phyloP scores from a whole-genome alignment of 2,797 vertebrate species.

The Enteromius thamalakanensis region DNA sequence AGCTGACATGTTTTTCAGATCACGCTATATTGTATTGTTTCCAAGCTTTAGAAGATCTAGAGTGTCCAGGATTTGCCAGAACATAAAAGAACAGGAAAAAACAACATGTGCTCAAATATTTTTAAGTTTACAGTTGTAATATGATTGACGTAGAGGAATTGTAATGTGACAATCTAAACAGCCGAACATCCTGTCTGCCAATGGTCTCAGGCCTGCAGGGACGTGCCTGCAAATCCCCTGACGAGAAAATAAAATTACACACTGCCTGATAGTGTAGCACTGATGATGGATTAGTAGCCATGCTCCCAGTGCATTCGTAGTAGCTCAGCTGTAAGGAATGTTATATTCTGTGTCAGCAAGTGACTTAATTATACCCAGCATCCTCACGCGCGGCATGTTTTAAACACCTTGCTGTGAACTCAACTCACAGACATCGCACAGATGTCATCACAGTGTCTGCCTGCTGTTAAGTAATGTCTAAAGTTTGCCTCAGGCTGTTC shows the following conservation, averaged over 20 bases:
- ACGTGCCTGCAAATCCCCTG: slow-evolving; percentile 65
- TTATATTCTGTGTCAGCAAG: slow-evolving; percentile 29
- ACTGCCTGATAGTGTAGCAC: slow-evolving; percentile 37
- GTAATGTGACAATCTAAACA: slow-evolving; percentile 68
- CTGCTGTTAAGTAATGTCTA: slow-evolving; percentile 39
- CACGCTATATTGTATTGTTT: slow-evolving; percentile 16
- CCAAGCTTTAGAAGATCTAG: slow-evolving; percentile 18
- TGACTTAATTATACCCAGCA: slow-evolving; percentile 35
- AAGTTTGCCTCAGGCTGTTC: background rate
- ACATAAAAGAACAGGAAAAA: slow-evolving; percentile 42
- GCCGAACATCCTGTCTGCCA: slow-evolving; percentile 71
- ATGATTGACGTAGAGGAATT: slow-evolving; percentile 62
- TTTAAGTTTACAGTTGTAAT: slow-evolving; percentile 43
- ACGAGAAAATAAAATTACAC: slow-evolving; percentile 63
- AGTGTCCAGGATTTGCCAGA: slow-evolving; percentile 40
- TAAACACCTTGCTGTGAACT: slow-evolving; percentile 23
- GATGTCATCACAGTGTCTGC: slow-evolving; percentile 16
- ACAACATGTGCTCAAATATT: slow-evolving; percentile 20
- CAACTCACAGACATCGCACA: slow-evolving; percentile 1
- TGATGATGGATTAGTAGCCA: slow-evolving; percentile 41
- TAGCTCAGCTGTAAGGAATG: slow-evolving; percentile 38
- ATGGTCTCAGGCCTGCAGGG: slow-evolving; percentile 70
- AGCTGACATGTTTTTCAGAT: background rate
- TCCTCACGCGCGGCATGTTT: slow-evolving; percentile 7
- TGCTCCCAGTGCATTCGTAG: slow-evolving; percentile 24